Base-by-base conservation (phyloP, 2,888 invertebrate species). In the Papilio gigon region DNA sequence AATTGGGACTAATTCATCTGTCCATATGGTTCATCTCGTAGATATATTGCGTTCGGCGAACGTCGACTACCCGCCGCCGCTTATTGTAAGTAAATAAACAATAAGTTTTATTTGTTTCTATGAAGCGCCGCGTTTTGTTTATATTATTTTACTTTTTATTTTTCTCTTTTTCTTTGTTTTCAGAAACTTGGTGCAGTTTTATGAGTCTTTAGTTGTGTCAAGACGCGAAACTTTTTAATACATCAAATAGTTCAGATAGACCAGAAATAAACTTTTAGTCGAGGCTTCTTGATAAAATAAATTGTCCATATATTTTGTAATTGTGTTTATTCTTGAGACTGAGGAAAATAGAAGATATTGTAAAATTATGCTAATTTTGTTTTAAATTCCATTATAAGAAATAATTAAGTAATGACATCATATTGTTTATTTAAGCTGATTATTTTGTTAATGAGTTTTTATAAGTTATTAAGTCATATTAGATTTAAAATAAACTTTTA, bases 21-120 rank as follows among this genome's bases (percentile, higher is more conserved):
- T 94, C 95, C 95, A 95, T 95, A 95, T 95, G 95, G 95, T 95
- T 94, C 95, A 95, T 92, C 95, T 95, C 93, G 94, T 95, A 92
- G 95, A 95, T 93, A 94, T 95, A 90, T 95, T 95, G 92, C 95
- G 94, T 93, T 95, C 95, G 93, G 95, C 94, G 92, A 94, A 94
- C 89, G 94, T 95, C 94, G 95, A 95, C 90, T 95, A 95, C 93
- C 93, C 95, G 92, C 92, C 92, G 85, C 93, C 94, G 91, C 93
- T 94, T 93, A 95, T 94, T 94, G 95, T 95, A 93, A 95, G 95
- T 95, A 94, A 85, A 84, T 62, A 62, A 42, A 60, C 22, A 35
- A 42, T 25, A 63, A 73, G 70, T 72, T 76, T 67, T 71, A 63
- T 73, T 72, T 72, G 70, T 69, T 53, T 58, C 72, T 65, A 64